Base-by-base conservation (phyloP, 2,888 invertebrate genomes). In the Lochmaea capreae region DNA sequence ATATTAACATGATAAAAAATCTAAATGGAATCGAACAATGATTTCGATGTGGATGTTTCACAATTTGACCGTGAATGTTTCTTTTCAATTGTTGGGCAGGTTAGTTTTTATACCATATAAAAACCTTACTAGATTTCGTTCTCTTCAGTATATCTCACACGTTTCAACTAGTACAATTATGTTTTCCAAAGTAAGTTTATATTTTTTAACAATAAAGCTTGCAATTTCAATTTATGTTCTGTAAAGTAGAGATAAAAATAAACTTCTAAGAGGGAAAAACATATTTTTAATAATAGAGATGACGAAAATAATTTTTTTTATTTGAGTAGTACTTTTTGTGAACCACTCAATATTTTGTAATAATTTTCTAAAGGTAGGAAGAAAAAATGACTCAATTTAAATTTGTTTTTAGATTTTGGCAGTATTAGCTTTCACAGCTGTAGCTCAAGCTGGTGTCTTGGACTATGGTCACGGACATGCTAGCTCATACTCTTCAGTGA, bases 361-460 rank as follows among this genome's bases (percentile, higher is more conserved):
- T 42, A 10, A 10, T 42, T 42, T 42, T 42, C 42, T 2, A 10
- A 42, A 42, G 1, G 1, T 2, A 3, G 2, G 8, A 11, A 42
- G 22, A 3, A 42, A 42, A 10, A 42, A 10, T n/a, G 42, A 11
- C 42, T 42, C 1, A 10, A 42, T 42, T 42, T 42, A 3, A 42
- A 22, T 22, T 22, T 11, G n/a, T 54, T 67, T 76, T 12, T 65
- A 80, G 80, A 67, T 79, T 65, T 63, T 80, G 39, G 69, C 73
- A 54, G 59, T 80, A 57, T 61, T 78, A 18, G 76, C 77, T 33
- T 52, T 78, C 11, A 76, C 75, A 16, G 79, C 79, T 12, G 71
- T 71, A 54, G 76, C 77, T 3, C 78, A 78, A 67, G 79, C 80
- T 62, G 79, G 77, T 12, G 42, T 72, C 42, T 43, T 75, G 14